phyloP scores from a whole-genome alignment of 2,797 vertebrate species.

The Nannoperca australis region DNA sequence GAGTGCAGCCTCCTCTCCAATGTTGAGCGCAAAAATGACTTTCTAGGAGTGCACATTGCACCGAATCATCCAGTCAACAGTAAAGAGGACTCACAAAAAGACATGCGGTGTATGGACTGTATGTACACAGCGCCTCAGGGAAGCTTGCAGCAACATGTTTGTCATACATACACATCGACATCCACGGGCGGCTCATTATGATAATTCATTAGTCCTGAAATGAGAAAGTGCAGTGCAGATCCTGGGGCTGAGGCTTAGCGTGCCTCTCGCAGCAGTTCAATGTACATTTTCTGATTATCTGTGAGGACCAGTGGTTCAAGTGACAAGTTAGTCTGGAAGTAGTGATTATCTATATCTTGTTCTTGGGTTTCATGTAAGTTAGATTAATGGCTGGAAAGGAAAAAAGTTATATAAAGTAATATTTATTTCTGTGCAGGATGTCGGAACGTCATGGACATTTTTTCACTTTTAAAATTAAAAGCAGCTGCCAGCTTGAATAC shows the following conservation, averaged over 20 bases:
- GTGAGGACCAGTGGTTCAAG: constrained; percentile 20
- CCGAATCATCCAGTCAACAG: constrained; percentile 55
- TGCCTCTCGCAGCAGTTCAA: constrained; percentile 36
- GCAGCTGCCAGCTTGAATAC: background rate
- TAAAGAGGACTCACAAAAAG: constrained; percentile 50
- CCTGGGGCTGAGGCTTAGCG: constrained; percentile 42
- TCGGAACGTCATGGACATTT: background rate
- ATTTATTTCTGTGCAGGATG: background rate
- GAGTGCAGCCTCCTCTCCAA: constrained; percentile 23
- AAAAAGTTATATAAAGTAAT: background rate
- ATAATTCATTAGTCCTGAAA: constrained; percentile 72
- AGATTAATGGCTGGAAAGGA: background rate
- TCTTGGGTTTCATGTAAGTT: background rate
- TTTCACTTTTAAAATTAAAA: constrained; percentile 4
- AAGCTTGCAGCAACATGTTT: constrained; percentile 49
- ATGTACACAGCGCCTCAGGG: constrained; percentile 43
- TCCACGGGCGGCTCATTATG: constrained; percentile 65
- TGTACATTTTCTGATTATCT: constrained; percentile 23
- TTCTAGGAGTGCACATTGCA: constrained; percentile 53
- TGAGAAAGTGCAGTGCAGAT: constrained; percentile 54
- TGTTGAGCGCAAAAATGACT: constrained; percentile 46
- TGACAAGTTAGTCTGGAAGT: background rate
- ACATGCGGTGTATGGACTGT: constrained; percentile 23
- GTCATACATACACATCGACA: constrained; percentile 57
- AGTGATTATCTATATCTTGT: constrained; percentile 5